These are phyloP conservation scores for Teleiodes luculella DNA, from an alignment of 2,888 invertebrate species.

Conservation along the genomic window DNA sequence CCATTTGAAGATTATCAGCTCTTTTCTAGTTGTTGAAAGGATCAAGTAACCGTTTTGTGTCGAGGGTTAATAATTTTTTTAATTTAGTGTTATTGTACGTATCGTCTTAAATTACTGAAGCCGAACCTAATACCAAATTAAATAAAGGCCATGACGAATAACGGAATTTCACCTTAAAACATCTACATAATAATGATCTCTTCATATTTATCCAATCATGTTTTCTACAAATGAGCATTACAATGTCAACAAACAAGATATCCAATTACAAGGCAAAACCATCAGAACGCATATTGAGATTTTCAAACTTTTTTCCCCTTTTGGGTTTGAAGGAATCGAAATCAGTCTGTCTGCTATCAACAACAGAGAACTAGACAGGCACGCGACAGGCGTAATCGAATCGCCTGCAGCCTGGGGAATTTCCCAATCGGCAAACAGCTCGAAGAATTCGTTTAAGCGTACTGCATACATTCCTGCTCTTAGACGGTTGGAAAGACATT, in stretches of 20 bases:
- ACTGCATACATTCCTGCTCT: slow-evolving; percentile 1
- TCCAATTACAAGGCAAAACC: background rate
- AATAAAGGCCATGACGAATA: background rate
- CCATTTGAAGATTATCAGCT: too few relatives aligned
- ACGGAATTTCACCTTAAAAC: background rate
- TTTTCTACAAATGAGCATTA: background rate
- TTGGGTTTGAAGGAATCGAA: background rate
- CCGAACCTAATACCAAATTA: background rate
- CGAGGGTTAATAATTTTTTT: too few relatives aligned
- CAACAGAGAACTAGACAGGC: slow-evolving; percentile 43
- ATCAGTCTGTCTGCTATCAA: slow-evolving; percentile 8
- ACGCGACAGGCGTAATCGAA: slow-evolving; percentile 53
- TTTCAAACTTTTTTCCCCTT: background rate
- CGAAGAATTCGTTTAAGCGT: slow-evolving; percentile 45
- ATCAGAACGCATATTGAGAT: background rate
- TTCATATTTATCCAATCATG: slow-evolving; percentile 6
- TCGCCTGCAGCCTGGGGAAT: slow-evolving; percentile 45
- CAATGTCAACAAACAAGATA: background rate
- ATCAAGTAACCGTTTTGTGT: too few relatives aligned
- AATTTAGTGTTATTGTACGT: too few relatives aligned
- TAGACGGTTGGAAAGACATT: background rate
- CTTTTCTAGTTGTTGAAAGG: too few relatives aligned
- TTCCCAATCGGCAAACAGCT: slow-evolving; percentile 54
- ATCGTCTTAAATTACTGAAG: background rate
- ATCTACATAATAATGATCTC: slow-evolving; percentile 1